phyloP scores from a whole-genome alignment of 1,140 invertebrate genomes.

The Antheraea pernyi region DNA sequence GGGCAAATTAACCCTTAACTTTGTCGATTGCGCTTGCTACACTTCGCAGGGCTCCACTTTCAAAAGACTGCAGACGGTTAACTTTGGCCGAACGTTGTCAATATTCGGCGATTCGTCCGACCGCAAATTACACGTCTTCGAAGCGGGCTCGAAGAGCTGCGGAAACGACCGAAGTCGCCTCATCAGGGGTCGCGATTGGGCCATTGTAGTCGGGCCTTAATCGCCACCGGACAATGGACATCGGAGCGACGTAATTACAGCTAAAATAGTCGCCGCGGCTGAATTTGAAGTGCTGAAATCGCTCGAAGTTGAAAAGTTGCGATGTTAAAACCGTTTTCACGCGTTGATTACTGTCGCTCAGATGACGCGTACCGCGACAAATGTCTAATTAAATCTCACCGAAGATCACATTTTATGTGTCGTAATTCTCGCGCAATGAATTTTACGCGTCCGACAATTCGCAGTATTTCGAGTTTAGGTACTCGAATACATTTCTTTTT shows the following conservation, averaged over 20 bases:
- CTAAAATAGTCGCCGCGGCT: conserved; percentile 31
- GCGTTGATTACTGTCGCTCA: conserved; percentile 56
- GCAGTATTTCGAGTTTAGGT: conserved; percentile 24
- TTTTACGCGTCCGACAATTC: conserved; percentile 34
- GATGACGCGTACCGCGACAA: conserved; percentile 49
- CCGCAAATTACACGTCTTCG: conserved; percentile 74
- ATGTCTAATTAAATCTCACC: conserved; percentile 60
- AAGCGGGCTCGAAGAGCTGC: conserved; percentile 48
- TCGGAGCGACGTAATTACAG: conserved; percentile 61
- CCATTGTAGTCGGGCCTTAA: conserved; percentile 62
- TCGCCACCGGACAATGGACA: conserved; percentile 64
- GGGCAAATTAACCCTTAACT: conserved; percentile 38
- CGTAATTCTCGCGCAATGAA: conserved; percentile 54
- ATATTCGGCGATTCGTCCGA: conserved; percentile 63
- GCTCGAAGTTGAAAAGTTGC: conserved; percentile 26
- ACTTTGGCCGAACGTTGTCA: conserved; percentile 47
- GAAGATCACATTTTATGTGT: conserved; percentile 51
- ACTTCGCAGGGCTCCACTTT: conserved; percentile 44
- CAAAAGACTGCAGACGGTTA: conserved; percentile 39
- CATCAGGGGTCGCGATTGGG: conserved; percentile 68
- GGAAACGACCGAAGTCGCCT: conserved; percentile 71
- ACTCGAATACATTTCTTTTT: background rate
- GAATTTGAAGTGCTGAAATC: conserved; percentile 59
- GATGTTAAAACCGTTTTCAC: conserved; percentile 41
- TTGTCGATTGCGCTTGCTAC: conserved; percentile 32